Conservation (phyloP, 2,888 invertebrate genomes). For the Acanthoscelides obtectus region DNA sequence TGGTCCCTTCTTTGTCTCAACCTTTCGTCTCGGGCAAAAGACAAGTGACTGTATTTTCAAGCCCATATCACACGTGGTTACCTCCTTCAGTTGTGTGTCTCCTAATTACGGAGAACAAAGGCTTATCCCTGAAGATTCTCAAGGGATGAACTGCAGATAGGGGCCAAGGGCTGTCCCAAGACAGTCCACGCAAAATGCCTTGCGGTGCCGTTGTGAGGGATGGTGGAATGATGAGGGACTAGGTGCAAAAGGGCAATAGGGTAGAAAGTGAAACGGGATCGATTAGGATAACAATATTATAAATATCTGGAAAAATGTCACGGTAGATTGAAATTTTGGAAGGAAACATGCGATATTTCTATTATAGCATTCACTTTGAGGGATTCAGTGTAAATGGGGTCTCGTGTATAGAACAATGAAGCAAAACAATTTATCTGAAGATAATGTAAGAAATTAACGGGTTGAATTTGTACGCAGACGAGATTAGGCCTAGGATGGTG, state of each 20-base stretch:
- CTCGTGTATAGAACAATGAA: no score
- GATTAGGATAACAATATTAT: not conserved
- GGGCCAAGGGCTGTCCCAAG: not conserved
- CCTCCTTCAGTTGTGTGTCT: not conserved
- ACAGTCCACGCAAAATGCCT: not conserved
- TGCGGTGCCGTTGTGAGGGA: not conserved
- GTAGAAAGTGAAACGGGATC: not conserved
- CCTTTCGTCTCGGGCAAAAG: not conserved
- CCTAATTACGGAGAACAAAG: not conserved
- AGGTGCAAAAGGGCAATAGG: not conserved
- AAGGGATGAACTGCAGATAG: not conserved
- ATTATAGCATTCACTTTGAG: no score
- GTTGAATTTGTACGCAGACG: no score
- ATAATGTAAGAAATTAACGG: no score
- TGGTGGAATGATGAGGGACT: not conserved
- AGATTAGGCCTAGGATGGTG: no score
- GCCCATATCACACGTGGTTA: not conserved
- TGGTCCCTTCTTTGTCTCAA: not conserved
- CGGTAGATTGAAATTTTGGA: no score
- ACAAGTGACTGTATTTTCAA: not conserved
- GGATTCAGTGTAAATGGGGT: no score
- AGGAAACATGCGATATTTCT: no score
- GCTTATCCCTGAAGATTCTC: not conserved
- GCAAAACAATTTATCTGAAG: no score
- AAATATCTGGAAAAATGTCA: no score